phyloP scores from a whole-genome alignment of 2,888 invertebrate genomes.

The Morpho deidamia region DNA sequence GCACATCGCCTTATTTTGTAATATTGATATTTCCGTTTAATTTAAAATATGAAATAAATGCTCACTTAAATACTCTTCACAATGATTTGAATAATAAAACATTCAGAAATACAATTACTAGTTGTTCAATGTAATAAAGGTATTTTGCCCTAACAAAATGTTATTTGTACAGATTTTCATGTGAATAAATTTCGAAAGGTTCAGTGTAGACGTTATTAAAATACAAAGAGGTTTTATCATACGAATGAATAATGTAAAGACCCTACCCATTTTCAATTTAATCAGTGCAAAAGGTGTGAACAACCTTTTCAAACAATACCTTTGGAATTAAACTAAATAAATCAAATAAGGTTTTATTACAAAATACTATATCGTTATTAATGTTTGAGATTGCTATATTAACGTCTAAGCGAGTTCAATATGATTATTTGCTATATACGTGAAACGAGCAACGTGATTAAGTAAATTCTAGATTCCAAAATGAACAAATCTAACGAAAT shows the following conservation, averaged over 20 bases:
- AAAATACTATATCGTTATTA: slow-evolving; percentile 5
- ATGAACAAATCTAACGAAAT: too few species aligned
- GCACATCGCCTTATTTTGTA: too few species aligned
- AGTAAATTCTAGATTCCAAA: too few species aligned
- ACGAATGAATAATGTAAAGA: slow-evolving; percentile 26
- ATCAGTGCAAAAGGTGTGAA: slow-evolving; percentile 26
- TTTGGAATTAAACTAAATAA: slow-evolving; percentile 23
- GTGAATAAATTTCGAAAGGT: slow-evolving; percentile 16
- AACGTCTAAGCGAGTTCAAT: neutral
- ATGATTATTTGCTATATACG: neutral
- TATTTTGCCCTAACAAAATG: neutral
- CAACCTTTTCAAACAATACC: slow-evolving; percentile 26
- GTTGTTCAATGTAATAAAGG: neutral
- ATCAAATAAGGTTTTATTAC: slow-evolving; percentile 18
- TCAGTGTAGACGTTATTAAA: slow-evolving; percentile 21
- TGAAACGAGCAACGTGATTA: too few species aligned
- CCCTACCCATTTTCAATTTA: slow-evolving; percentile 23
- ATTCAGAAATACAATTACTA: neutral
- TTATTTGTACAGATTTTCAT: slow-evolving; percentile 18
- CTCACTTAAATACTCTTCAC: too few species aligned
- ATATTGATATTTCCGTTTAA: too few species aligned
- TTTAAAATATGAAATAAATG: too few species aligned
- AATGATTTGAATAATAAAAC: neutral
- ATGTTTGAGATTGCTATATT: slow-evolving; percentile 10
- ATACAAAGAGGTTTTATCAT: slow-evolving; percentile 28